phyloP scores from a whole-genome alignment of 2,888 invertebrate species.

The Amiota minor region DNA sequence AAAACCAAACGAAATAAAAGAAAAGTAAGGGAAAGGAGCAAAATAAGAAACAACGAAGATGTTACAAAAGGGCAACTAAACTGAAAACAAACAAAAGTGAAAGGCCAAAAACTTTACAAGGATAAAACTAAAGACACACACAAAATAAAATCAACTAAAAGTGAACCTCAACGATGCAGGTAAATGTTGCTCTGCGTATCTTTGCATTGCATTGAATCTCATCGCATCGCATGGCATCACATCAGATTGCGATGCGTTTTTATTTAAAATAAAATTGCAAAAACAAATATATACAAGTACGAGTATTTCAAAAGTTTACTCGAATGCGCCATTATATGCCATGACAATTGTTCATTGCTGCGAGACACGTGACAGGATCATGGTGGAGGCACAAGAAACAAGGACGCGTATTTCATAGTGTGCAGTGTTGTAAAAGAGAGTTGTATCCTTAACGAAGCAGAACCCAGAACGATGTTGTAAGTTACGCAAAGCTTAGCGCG shows the following conservation, averaged over 20 bases:
- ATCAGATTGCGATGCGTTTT: background rate
- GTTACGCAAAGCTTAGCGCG: background rate
- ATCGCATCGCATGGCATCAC: background rate
- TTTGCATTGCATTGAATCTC: no score
- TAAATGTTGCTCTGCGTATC: background rate
- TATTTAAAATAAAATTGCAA: no score
- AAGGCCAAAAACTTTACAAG: slow-evolving; percentile 19
- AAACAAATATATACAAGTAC: no score
- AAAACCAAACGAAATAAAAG: background rate
- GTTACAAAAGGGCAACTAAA: slow-evolving; percentile 3
- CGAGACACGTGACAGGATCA: no score
- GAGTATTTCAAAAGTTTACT: no score
- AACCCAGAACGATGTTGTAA: background rate
- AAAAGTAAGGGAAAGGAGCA: background rate
- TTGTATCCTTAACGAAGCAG: background rate
- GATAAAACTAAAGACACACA: background rate
- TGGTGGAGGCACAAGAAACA: no score
- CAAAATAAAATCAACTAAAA: background rate
- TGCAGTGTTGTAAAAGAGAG: no score
- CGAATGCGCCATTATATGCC: no score
- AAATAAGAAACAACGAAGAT: slow-evolving; percentile 7
- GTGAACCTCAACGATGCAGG: slow-evolving; percentile 9
- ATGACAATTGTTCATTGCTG: no score
- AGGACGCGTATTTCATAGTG: no score
- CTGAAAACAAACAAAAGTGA: slow-evolving; percentile 7